These are phyloP conservation scores for Plutella xylostella DNA, from an alignment of 2,888 invertebrate genomes.

Conservation along the genomic window DNA sequence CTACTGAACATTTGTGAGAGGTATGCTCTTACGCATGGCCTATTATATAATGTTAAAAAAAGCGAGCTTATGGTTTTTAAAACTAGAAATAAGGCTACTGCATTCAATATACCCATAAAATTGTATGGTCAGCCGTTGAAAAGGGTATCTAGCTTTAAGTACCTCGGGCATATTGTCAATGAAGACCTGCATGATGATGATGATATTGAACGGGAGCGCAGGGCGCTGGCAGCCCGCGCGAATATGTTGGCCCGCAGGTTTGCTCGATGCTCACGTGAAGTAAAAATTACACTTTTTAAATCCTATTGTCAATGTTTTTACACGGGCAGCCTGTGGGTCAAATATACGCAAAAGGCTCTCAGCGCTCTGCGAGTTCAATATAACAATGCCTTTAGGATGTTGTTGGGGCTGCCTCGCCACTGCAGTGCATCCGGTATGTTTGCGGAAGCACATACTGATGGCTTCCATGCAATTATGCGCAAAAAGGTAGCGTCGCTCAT, in stretches of 20 bases:
- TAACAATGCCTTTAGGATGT: conserved; percentile 1
- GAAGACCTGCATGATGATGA: too few relatives aligned
- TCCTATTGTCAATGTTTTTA: conserved; percentile 6
- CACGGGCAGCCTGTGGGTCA: conserved; percentile 3
- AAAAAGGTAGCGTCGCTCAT: too few relatives aligned
- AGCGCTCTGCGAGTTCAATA: conserved; percentile 8
- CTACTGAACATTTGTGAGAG: too few relatives aligned
- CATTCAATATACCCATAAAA: not conserved
- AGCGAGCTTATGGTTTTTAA: not conserved
- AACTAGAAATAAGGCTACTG: not conserved
- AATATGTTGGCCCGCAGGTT: conserved; percentile 9
- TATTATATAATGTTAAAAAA: not conserved
- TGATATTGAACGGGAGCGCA: conserved; percentile 7
- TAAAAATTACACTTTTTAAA: conserved; percentile 3
- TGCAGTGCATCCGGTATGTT: too few relatives aligned
- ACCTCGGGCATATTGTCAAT: conserved; percentile 5
- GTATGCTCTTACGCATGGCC: not conserved
- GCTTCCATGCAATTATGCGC: too few relatives aligned
- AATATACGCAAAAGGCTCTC: conserved; percentile 4
- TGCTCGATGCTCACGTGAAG: not conserved
- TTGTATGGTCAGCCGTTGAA: not conserved
- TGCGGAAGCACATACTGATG: too few relatives aligned
- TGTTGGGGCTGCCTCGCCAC: conserved; percentile 5
- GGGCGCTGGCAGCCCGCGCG: conserved; percentile 4
- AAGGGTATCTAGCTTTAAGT: conserved; percentile 2